phyloP scores from a whole-genome alignment of 1,140 invertebrate genomes.

The Tetramorium alpestre region DNA sequence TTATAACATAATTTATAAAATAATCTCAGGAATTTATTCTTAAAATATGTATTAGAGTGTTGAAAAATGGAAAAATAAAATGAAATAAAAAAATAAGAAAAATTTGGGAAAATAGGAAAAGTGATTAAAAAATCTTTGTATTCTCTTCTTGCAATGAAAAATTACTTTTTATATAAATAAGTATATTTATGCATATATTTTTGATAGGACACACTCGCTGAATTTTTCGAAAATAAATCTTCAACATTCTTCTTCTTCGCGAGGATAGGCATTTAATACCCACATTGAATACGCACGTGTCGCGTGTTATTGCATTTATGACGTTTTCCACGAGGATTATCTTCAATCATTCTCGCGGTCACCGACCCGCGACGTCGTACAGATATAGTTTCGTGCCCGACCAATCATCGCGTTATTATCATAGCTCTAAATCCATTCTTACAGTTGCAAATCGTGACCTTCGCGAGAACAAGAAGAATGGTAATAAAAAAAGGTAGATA shows the following conservation, averaged over 20 bases:
- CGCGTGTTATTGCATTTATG: neutral
- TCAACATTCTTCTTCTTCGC: neutral
- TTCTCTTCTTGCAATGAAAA: neutral
- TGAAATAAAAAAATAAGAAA: neutral
- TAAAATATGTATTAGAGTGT: neutral
- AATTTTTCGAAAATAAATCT: neutral
- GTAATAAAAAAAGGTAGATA: neutral
- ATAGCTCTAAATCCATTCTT: constrained; percentile 28
- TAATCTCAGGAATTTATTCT: too few relatives aligned
- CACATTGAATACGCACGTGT: neutral
- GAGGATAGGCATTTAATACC: neutral
- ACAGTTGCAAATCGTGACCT: neutral
- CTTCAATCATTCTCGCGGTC: constrained; percentile 24
- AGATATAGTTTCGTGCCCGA: constrained; percentile 10
- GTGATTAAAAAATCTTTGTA: neutral
- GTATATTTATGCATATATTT: neutral
- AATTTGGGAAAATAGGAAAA: neutral
- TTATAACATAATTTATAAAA: neutral
- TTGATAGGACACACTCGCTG: neutral
- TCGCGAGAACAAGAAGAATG: neutral
- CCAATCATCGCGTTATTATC: constrained; percentile 25
- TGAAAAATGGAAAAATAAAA: neutral
- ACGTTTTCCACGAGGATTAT: constrained; percentile 4
- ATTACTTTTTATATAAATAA: neutral
- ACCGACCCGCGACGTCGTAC: constrained; percentile 8